These are phyloP conservation scores for Pachypeltis micranthus DNA, from an alignment of 1,140 invertebrate species.

Conservation along the genomic window DNA sequence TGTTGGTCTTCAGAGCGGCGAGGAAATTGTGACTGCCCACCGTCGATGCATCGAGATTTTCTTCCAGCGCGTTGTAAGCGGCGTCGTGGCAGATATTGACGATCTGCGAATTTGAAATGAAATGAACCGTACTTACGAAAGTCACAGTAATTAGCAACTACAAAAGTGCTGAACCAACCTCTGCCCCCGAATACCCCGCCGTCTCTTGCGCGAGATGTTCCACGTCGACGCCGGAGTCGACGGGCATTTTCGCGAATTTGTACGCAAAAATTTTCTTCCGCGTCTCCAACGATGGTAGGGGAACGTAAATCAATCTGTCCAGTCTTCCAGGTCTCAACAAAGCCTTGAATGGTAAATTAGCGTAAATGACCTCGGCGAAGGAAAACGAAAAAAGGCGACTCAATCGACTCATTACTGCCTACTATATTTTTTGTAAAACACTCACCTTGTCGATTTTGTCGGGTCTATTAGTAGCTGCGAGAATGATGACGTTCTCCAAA, in stretches of 20 bases:
- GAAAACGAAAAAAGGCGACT: conserved; percentile 3
- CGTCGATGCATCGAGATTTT: conserved; percentile 45
- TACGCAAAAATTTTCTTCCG: conserved; percentile 59
- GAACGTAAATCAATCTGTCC: conserved; percentile 80
- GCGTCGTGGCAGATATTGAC: conserved; percentile 78
- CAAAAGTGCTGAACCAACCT: conserved; percentile 42
- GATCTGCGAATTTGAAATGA: conserved; percentile 34
- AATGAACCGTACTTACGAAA: neutral
- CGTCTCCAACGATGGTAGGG: conserved; percentile 62
- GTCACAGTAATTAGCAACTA: neutral
- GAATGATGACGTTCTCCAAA: conserved; percentile 69
- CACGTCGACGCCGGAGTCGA: conserved; percentile 46
- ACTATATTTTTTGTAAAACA: conserved; percentile 22
- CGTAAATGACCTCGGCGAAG: neutral
- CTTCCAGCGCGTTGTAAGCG: conserved; percentile 62
- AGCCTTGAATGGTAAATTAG: conserved; percentile 47
- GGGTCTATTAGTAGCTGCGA: conserved; percentile 94
- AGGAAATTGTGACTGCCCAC: conserved; percentile 53
- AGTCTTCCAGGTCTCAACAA: conserved; percentile 74
- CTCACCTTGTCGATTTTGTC: conserved; percentile 79
- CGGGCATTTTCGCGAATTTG: conserved; percentile 49
- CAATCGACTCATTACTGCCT: neutral
- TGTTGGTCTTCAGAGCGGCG: conserved; percentile 49
- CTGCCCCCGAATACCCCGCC: conserved; percentile 74
- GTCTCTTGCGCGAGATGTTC: conserved; percentile 51